These are phyloP conservation scores for Apostichopus leukothele DNA, from an alignment of 53 echinoderm and acorn worm genomes.

Conservation along the genomic window DNA sequence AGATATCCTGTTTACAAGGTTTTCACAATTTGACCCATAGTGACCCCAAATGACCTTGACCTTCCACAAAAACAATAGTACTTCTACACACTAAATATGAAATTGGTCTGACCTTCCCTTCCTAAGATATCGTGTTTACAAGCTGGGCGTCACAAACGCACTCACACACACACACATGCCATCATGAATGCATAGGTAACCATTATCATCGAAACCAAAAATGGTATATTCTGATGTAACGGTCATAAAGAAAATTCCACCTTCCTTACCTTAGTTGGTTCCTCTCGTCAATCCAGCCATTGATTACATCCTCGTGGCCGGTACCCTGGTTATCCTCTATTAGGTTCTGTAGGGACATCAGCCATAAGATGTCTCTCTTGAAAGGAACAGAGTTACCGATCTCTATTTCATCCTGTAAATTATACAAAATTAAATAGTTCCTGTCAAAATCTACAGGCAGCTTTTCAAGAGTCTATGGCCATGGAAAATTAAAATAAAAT, in stretches of 20 bases:
- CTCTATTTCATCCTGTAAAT: conserved; percentile 80
- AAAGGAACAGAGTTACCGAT: conserved; percentile 84
- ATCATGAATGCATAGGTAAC: neutral
- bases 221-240: too few relatives aligned
- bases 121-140: neutral
- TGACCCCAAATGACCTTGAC: conserved; percentile 10
- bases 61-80: neutral
- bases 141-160: neutral
- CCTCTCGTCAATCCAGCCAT: conserved; percentile 81
- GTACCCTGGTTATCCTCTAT: conserved; percentile 85
- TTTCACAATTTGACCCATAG: neutral
- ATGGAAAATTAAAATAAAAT: too few relatives aligned
- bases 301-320: conserved; percentile 67
- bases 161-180: neutral
- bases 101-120: neutral
- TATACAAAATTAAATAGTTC: neutral
- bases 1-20: neutral
- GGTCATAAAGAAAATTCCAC: too few relatives aligned
- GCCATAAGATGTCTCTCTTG: conserved; percentile 81
- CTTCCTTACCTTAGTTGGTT: conserved; percentile 75
- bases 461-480: too few relatives aligned
- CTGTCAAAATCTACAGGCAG: too few relatives aligned
- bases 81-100: neutral
- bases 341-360: conserved; percentile 81
- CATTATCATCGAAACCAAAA: neutral